phyloP scores from a whole-genome alignment of 2,888 invertebrate genomes.

The Eristalis pertinax region DNA sequence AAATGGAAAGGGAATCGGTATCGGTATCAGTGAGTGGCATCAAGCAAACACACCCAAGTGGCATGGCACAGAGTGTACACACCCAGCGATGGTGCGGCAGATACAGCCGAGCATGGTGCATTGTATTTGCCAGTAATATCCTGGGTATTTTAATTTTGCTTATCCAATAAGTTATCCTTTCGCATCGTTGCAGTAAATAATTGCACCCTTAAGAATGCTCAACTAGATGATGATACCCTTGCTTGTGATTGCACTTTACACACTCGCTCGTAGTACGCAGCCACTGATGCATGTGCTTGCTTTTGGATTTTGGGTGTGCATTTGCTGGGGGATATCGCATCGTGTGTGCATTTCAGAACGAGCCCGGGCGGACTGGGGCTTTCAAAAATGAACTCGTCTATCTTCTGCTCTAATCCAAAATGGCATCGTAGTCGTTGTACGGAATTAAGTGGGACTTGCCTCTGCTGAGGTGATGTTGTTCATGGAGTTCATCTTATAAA shows the following conservation, averaged over 20 bases:
- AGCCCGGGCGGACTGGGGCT: background rate
- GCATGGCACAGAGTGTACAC: background rate
- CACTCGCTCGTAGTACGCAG: background rate
- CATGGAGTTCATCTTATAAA: constrained; percentile 1
- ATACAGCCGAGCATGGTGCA: constrained; percentile 10
- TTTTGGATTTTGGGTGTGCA: background rate
- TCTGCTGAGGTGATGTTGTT: background rate
- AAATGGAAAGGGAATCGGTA: constrained; percentile 55
- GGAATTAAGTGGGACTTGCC: background rate
- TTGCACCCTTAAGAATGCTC: constrained; percentile 59
- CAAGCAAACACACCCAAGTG: background rate
- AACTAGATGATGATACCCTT: background rate
- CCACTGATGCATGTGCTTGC: constrained; percentile 1
- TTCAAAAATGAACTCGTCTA: constrained; percentile 9
- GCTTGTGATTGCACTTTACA: background rate
- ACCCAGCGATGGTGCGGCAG: background rate
- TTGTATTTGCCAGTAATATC: constrained; percentile 31
- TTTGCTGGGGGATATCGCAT: background rate
- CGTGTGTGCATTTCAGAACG: too few species aligned
- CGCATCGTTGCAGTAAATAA: constrained; percentile 68
- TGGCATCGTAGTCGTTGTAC: background rate
- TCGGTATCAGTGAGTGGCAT: constrained; percentile 34
- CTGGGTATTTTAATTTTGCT: constrained; percentile 69
- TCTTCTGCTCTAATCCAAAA: constrained; percentile 9
- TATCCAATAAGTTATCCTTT: constrained; percentile 68